phyloP scores from a whole-genome alignment of 2,888 invertebrate genomes.

The Diogma glabrata region DNA sequence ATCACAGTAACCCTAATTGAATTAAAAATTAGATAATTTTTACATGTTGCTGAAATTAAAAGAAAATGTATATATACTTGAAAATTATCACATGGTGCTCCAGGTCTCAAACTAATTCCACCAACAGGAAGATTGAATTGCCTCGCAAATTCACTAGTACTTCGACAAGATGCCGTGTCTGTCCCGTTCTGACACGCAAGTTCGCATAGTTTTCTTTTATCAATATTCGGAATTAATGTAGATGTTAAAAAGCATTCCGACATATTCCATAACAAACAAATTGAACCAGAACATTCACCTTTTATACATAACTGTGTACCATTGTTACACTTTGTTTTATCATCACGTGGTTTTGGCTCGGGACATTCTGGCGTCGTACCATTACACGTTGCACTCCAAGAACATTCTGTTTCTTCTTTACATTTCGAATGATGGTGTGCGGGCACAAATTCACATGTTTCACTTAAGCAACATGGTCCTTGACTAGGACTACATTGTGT shows the following conservation, averaged over 20 bases:
- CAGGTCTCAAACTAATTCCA: constrained; percentile 81
- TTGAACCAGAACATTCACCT: constrained; percentile 90
- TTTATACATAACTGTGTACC: constrained; percentile 76
- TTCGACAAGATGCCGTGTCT: constrained; percentile 59
- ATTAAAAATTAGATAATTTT: constrained; percentile 6
- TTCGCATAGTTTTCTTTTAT: constrained; percentile 84
- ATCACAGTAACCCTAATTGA: constrained; percentile 82
- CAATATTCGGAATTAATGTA: constrained; percentile 57
- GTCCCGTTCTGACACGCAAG: constrained; percentile 90
- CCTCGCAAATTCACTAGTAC: constrained; percentile 76
- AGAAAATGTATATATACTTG: constrained; percentile 51
- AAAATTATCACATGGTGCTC: constrained; percentile 98
- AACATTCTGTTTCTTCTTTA: constrained; percentile 80
- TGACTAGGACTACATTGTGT: constrained; percentile 86
- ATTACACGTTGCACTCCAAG: constrained; percentile 75
- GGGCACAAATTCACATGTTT: constrained; percentile 65
- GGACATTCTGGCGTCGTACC: constrained; percentile 84
- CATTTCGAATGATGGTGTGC: constrained; percentile 55
- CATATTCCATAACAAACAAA: constrained; percentile 90
- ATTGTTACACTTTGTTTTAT: constrained; percentile 93
- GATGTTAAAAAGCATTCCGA: constrained; percentile 91
- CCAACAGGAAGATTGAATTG: constrained; percentile 60
- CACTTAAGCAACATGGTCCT: constrained; percentile 88
- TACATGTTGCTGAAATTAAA: neutral
- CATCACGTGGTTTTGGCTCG: constrained; percentile 60